These are phyloP conservation scores for Phoenicopterus ruber DNA, from an alignment of 2,113 vertebrate species.

Conservation along the genomic window DNA sequence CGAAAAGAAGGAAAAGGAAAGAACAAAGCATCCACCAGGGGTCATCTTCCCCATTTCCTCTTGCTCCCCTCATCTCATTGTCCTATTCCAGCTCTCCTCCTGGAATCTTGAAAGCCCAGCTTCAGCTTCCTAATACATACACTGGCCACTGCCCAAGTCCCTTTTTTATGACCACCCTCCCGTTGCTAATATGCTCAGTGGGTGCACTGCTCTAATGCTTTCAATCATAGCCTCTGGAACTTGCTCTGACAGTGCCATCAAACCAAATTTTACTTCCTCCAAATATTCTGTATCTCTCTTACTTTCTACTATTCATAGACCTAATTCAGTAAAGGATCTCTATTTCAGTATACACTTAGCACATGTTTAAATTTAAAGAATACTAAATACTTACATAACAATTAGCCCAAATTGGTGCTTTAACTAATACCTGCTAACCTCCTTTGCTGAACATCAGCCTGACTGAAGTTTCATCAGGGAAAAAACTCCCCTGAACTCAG, in stretches of 20 bases:
- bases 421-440: neutral
- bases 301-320: neutral
- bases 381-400: neutral
- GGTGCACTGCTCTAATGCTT: neutral
- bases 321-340: neutral
- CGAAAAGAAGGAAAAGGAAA: neutral
- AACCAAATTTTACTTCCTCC: neutral
- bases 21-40: neutral
- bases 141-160: neutral
- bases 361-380: neutral
- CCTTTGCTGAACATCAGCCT: neutral
- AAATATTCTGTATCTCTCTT: neutral
- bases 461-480: neutral
- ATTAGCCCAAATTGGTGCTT: neutral
- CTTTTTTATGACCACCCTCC: neutral
- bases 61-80: neutral
- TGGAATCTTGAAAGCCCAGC: neutral
- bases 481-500: neutral
- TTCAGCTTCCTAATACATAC: neutral
- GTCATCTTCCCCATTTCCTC: neutral
- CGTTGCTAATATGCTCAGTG: neutral
- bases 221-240: neutral
- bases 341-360: neutral
- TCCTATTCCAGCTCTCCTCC: neutral
- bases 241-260: neutral